Evolutionary conservation across 2,113 vertebrate genomes (phyloP).

Genomic region (Leuciscus idus): DNA sequence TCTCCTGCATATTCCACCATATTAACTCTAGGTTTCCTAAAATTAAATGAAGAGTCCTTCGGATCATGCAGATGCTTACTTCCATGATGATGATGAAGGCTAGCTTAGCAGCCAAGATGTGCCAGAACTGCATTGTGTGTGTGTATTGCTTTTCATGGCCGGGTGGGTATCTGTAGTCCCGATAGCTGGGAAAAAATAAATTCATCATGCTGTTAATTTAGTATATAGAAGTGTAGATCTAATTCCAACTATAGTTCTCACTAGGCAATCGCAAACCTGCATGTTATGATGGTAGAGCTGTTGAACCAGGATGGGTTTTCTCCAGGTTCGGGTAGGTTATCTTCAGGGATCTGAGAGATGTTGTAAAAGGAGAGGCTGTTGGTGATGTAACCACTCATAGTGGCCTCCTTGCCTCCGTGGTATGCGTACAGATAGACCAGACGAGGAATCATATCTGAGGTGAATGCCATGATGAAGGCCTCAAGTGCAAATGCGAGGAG

Average conservation of each 20-base stretch:
- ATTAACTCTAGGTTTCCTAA: not conserved
- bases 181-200: constrained; percentile 77
- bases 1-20: not conserved
- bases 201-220: not conserved
- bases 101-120: constrained; percentile 90
- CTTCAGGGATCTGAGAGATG: constrained; percentile 70
- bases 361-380: constrained; percentile 83
- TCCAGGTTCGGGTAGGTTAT: constrained; percentile 58
- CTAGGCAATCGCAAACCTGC: constrained; percentile 75
- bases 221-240: not conserved
- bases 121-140: constrained; percentile 96
- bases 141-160: constrained; percentile 84
- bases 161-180: constrained; percentile 91
- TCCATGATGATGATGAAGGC: constrained; percentile 98
- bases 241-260: not conserved
- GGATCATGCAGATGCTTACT: constrained; percentile 68
- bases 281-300: constrained; percentile 60
- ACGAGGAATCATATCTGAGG: constrained; percentile 96
- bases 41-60: not conserved
- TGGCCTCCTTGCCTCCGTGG: constrained; percentile 78
- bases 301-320: constrained; percentile 65
- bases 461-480: constrained; percentile 95
- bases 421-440: constrained; percentile 94
- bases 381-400: constrained; percentile 82
- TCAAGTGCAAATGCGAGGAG: constrained; percentile 16